phyloP scores from a whole-genome alignment of 2,797 vertebrate species.

The Serranus cabrilla region DNA sequence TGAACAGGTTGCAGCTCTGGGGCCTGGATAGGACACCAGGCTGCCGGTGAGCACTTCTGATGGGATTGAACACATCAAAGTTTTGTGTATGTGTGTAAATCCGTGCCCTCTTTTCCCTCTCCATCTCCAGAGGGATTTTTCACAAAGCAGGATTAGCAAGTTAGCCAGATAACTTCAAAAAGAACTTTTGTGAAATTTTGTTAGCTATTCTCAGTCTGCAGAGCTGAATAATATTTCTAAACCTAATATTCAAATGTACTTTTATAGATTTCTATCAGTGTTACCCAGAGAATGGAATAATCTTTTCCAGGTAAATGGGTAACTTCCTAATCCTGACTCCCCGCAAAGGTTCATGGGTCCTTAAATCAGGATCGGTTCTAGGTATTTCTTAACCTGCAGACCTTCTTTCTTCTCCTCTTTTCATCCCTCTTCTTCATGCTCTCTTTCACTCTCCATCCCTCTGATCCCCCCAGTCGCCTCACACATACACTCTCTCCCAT shows the following conservation, averaged over 20 bases:
- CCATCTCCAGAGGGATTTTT: conserved; percentile 19
- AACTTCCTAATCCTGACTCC: conserved; percentile 7
- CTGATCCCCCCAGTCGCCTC: neutral
- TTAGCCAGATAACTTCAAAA: conserved; percentile 40
- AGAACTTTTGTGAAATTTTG: conserved; percentile 26
- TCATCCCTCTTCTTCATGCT: neutral
- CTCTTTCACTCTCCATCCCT: conserved; percentile 20
- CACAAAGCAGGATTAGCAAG: conserved; percentile 54
- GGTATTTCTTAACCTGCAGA: conserved; percentile 5
- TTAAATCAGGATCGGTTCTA: neutral
- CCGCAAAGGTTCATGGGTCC: neutral
- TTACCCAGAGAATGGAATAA: conserved; percentile 9
- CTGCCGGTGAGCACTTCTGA: conserved; percentile 13
- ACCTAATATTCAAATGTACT: conserved; percentile 39
- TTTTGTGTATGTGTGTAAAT: conserved; percentile 22
- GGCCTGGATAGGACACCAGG: neutral
- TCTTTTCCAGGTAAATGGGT: conserved; percentile 12
- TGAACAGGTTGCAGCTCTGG: neutral
- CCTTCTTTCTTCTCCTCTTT: neutral
- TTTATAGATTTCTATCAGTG: conserved; percentile 20
- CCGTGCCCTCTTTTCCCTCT: neutral
- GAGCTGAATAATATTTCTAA: conserved; percentile 18
- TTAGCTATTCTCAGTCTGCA: conserved; percentile 20
- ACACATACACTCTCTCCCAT: conserved; percentile 17
- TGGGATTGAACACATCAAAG: conserved; percentile 25